Base-by-base conservation (phyloP, 2,888 invertebrate genomes). In the Caenorhabditis imperialis region DNA sequence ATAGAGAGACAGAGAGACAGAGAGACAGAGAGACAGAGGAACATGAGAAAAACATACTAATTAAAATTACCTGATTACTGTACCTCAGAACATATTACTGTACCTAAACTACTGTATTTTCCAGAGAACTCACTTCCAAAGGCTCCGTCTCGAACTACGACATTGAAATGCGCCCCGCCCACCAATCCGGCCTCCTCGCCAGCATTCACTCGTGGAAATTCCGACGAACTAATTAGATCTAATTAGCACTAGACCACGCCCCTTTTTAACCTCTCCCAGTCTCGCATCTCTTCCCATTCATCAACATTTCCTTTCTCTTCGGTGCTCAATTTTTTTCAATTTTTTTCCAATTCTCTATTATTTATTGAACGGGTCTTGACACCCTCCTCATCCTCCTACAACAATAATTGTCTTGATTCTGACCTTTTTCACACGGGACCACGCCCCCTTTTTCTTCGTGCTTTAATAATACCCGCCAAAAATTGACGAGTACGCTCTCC, bases 151-250 rank as follows among this genome's bases (percentile, higher is more conserved):
- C 55, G 20, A 65, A 65, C 22, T 74, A 69, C 38, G 48, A 51
- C 14, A 37, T 74, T 10, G 69, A 74, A 50, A 53, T 67, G 55
- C 47, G 42, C 4, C 25, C 50, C 12, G 38, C 57, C 10, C 53
- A 62, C 20, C 51, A 69, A 35, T 45, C 53, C 18, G 55, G 50
- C 22, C 45, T 62, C 20, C 62, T 74, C 3, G 51, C 69, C 16
- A 69, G 55, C 33, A 42, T 69, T 22, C 62, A 74, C 40, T 62
- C 67, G 10, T 74, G 74, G 74, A 74, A 62, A 38, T 62, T 74
- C 47, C 35, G 7, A 16, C n/a, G 10, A 33, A 44, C 22, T 7
- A 14, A 51, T n/a, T 37, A n/a, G 1, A 7, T 14, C 37, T 22
- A 12, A 14, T 1, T 5, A n/a, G 1, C 5, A 22, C 8, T 33